These are phyloP conservation scores for Congeria kusceri DNA, from an alignment of 2,888 invertebrate genomes.

Conservation along the genomic window DNA sequence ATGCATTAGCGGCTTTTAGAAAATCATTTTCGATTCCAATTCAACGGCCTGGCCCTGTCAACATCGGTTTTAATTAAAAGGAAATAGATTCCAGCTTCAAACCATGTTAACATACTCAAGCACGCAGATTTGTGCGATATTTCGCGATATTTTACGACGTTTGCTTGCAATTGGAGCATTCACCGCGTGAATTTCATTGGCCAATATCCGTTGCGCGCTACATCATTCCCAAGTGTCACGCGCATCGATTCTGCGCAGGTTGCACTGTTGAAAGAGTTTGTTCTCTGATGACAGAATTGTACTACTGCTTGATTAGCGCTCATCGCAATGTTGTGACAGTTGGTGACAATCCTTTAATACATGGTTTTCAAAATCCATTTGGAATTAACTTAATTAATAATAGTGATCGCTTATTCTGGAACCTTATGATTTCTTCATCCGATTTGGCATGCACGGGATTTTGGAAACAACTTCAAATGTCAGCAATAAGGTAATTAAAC, in stretches of 20 bases:
- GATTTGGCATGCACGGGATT: too few relatives aligned
- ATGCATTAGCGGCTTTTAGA: background rate
- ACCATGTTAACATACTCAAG: constrained; percentile 18
- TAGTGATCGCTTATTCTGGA: too few relatives aligned
- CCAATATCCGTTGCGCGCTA: constrained; percentile 26
- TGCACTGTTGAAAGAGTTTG: too few relatives aligned
- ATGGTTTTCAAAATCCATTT: too few relatives aligned
- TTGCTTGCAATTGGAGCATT: constrained; percentile 30
- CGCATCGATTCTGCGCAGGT: background rate
- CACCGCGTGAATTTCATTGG: constrained; percentile 27
- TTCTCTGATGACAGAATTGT: too few relatives aligned
- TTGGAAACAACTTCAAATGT: too few relatives aligned
- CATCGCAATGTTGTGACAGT: too few relatives aligned
- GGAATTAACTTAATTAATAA: too few relatives aligned
- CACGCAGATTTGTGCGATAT: constrained; percentile 9
- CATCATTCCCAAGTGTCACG: constrained; percentile 2
- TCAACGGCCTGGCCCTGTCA: constrained; percentile 31
- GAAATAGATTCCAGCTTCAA: constrained; percentile 39
- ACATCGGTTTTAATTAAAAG: constrained; percentile 38
- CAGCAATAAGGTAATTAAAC: too few relatives aligned
- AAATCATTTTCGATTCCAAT: constrained; percentile 35
- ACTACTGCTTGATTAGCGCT: too few relatives aligned
- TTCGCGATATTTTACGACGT: constrained; percentile 24
- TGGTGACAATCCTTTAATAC: too few relatives aligned
- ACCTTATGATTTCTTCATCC: too few relatives aligned